These are phyloP conservation scores for Furcula furcula DNA, from an alignment of 2,888 invertebrate species.

Conservation along the genomic window DNA sequence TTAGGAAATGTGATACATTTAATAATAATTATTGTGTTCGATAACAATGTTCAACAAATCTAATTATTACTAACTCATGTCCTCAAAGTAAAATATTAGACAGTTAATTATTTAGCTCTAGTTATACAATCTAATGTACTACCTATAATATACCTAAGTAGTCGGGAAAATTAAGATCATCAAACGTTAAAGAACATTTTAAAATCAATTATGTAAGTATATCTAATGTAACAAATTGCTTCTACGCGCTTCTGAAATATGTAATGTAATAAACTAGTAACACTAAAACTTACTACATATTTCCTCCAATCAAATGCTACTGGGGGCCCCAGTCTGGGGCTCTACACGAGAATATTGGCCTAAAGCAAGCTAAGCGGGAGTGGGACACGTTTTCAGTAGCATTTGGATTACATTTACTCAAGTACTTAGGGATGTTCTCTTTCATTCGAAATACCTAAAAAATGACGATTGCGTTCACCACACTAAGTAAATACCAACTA, in stretches of 20 bases:
- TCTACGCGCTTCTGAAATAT: slow-evolving; percentile 5
- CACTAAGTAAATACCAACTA: slow-evolving; percentile 22
- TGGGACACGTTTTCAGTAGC: slow-evolving; percentile 11
- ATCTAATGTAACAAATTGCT: slow-evolving; percentile 15
- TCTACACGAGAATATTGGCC: slow-evolving; percentile 2
- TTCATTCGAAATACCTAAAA: slow-evolving; percentile 14
- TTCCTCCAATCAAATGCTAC: slow-evolving; percentile 18
- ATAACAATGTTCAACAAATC: slow-evolving; percentile 21
- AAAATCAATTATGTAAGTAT: slow-evolving; percentile 3
- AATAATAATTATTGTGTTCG: slow-evolving; percentile 10
- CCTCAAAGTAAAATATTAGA: too few species aligned
- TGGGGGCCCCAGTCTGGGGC: slow-evolving; percentile 6
- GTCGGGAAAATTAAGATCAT: too few species aligned
- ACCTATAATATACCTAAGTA: too few species aligned
- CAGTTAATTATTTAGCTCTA: too few species aligned
- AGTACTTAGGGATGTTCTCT: slow-evolving; percentile 6
- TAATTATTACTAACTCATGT: slow-evolving; percentile 9
- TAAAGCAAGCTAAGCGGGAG: slow-evolving; percentile 24
- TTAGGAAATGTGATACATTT: slow-evolving; percentile 18
- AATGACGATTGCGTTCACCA: slow-evolving; percentile 16
- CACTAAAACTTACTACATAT: slow-evolving; percentile 11
- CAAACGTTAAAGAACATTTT: slow-evolving; percentile 6
- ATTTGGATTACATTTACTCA: slow-evolving; percentile 17
- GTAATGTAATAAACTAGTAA: too few species aligned
- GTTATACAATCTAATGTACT: too few species aligned